Evolutionary conservation across 2,113 vertebrate species (phyloP).

Genomic region (Chloropsis cyanopogon): DNA sequence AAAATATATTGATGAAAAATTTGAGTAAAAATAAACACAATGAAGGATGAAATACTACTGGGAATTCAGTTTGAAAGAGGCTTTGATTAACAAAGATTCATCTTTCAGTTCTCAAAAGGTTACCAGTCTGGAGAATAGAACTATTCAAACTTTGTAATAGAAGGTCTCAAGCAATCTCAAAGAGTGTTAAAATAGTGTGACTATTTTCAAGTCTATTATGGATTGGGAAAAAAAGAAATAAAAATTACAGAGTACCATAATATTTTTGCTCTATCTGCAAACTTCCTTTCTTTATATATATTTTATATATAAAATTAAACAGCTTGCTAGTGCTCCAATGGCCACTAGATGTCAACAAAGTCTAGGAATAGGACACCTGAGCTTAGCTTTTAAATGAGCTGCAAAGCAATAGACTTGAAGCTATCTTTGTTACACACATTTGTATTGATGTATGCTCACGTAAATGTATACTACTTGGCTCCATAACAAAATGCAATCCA

Average conservation of each 20-base stretch:
- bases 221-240: not conserved
- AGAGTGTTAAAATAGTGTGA: not conserved
- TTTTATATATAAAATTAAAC: not conserved
- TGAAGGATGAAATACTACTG: not conserved
- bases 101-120: not conserved
- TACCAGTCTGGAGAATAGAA: not conserved
- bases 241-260: not conserved
- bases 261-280: not conserved
- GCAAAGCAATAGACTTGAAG: not conserved
- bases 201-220: not conserved
- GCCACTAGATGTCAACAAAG: constrained; percentile 55
- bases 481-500: not conserved
- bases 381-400: not conserved
- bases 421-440: not conserved
- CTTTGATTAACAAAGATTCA: not conserved
- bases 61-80: not conserved
- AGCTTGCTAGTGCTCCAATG: not conserved
- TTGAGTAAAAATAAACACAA: not conserved
- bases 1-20: not conserved
- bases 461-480: not conserved
- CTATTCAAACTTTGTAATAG: not conserved
- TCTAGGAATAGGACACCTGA: not conserved
- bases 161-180: not conserved
- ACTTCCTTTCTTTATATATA: not conserved
- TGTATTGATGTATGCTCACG: not conserved